A percentile compares a stretch with the other conserved stretches of the same genome.
phyloP scores from a whole-genome alignment of 2,888 invertebrate species.

The Coecobrya sp. region DNA sequence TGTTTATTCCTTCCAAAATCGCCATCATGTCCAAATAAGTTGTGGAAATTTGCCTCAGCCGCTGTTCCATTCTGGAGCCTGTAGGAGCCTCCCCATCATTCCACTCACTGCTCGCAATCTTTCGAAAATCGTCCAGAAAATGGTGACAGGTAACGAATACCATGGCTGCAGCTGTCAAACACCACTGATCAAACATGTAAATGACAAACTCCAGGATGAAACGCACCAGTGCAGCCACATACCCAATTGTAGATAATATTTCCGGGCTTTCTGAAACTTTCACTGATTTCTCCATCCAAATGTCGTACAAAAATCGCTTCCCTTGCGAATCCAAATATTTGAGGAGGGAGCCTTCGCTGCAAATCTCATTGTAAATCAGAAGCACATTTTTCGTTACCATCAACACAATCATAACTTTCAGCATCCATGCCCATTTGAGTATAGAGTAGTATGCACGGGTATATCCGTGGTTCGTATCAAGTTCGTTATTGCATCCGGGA shows the following conservation, averaged over 20 bases:
- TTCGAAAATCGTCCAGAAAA: slow-evolving; percentile 58
- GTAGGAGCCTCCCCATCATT: slow-evolving; percentile 35
- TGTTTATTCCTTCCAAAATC: slow-evolving; percentile 48
- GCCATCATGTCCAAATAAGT: slow-evolving; percentile 63
- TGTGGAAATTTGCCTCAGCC: slow-evolving; percentile 36
- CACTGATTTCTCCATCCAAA: slow-evolving; percentile 31
- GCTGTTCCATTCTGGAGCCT: not conserved
- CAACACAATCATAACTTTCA: slow-evolving; percentile 45
- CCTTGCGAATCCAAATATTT: slow-evolving; percentile 44
- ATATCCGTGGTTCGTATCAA: not conserved
- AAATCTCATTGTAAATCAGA: slow-evolving; percentile 64
- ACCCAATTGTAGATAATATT: slow-evolving; percentile 24
- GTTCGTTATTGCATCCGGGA: slow-evolving; percentile 50
- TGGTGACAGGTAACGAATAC: slow-evolving; percentile 57
- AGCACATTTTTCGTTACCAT: slow-evolving; percentile 46
- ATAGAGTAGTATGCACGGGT: slow-evolving; percentile 20
- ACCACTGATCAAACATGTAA: slow-evolving; percentile 71
- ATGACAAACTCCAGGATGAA: slow-evolving; percentile 58
- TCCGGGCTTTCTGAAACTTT: not conserved
- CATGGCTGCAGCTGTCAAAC: slow-evolving; percentile 70
- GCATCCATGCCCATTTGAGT: slow-evolving; percentile 42
- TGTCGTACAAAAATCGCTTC: slow-evolving; percentile 62
- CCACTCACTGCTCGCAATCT: slow-evolving; percentile 29
- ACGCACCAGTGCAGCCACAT: slow-evolving; percentile 38
- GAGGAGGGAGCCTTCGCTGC: slow-evolving; percentile 23